Evolutionary conservation across 2,113 vertebrate species (phyloP).

Genomic region (Atrichornis clamosus): DNA sequence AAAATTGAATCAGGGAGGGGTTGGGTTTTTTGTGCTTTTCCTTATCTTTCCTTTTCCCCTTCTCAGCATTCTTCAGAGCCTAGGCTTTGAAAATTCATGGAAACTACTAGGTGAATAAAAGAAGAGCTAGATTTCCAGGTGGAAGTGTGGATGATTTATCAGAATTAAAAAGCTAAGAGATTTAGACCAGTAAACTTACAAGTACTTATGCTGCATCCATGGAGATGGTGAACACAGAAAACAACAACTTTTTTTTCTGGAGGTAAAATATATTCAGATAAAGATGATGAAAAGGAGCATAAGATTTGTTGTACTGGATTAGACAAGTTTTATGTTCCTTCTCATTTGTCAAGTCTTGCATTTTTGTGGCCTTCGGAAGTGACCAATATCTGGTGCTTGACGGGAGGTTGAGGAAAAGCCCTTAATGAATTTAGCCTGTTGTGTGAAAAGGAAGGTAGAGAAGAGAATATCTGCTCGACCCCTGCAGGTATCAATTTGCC

Average conservation of each 20-base stretch:
- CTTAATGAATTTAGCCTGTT: neutral
- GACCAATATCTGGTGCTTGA: neutral
- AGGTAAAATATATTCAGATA: neutral
- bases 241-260: neutral
- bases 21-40: neutral
- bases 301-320: neutral
- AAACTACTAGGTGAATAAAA: neutral
- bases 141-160: neutral
- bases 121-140: neutral
- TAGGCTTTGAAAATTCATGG: neutral
- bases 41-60: rapidly evolving
- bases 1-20: neutral
- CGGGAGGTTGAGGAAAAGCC: neutral
- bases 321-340: neutral
- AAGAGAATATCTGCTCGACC: neutral
- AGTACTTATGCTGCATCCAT: neutral
- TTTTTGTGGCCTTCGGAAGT: neutral
- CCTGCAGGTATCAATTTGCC: conserved; percentile 35
- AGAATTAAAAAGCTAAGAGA: neutral
- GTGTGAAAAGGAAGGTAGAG: neutral
- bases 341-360: neutral
- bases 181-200: neutral
- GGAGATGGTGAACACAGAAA: neutral
- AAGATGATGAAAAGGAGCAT: neutral
- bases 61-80: neutral